phyloP scores from a whole-genome alignment of 2,113 vertebrate genomes.

The Nibea albiflora region DNA sequence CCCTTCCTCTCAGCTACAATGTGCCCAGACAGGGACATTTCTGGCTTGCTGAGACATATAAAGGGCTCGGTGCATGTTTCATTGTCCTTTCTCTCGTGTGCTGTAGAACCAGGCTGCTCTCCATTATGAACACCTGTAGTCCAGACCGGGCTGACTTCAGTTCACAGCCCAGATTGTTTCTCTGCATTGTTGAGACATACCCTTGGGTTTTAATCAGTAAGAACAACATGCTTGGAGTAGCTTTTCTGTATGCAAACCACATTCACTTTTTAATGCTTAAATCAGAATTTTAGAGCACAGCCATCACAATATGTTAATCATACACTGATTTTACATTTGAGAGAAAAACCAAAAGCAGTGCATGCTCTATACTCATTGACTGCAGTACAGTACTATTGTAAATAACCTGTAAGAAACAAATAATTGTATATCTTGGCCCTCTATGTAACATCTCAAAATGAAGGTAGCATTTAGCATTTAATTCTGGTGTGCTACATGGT shows the following conservation, averaged over 20 bases:
- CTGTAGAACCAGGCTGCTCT: constrained; percentile 78
- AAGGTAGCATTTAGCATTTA: constrained; percentile 43
- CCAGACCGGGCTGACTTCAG: constrained; percentile 59
- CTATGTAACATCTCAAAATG: constrained; percentile 49
- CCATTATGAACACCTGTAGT: constrained; percentile 82
- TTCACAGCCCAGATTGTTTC: not conserved
- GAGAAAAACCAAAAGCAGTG: not conserved
- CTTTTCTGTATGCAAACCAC: not conserved
- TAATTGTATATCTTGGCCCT: constrained; percentile 16
- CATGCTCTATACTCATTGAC: not conserved
- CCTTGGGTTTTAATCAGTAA: not conserved
- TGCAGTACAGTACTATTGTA: not conserved
- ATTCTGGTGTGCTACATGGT: constrained; percentile 55
- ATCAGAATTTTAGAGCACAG: not conserved
- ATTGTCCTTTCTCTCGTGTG: constrained; percentile 58
- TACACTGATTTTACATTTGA: not conserved
- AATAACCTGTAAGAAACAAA: not conserved
- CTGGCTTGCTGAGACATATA: constrained; percentile 83
- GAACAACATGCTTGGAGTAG: not conserved
- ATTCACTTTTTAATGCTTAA: not conserved
- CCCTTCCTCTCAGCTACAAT: constrained; percentile 66
- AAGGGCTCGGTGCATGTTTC: constrained; percentile 84
- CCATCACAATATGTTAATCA: not conserved
- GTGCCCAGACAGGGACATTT: constrained; percentile 87
- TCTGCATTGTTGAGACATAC: not conserved